Evolutionary conservation across 2,113 vertebrate species (phyloP).

Genomic region (Serinus canaria): DNA sequence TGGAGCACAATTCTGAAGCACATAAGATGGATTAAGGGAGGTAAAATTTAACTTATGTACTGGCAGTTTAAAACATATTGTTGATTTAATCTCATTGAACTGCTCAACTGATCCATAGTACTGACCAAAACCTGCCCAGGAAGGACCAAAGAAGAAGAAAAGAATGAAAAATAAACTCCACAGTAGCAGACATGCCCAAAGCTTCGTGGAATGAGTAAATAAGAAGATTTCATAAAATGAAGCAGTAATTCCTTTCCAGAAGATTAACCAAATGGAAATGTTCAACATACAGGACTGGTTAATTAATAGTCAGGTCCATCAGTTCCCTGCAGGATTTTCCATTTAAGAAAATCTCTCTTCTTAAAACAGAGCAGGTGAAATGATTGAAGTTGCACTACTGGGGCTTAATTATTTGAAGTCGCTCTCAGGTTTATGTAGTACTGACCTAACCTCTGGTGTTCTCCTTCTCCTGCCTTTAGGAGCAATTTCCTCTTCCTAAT

Average conservation of each 20-base stretch:
- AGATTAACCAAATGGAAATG: conserved; percentile 58
- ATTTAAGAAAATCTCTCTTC: neutral
- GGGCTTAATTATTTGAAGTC: neutral
- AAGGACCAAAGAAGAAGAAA: conserved; percentile 18
- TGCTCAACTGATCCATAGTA: conserved; percentile 34
- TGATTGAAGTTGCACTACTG: neutral
- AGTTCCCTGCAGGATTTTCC: conserved; percentile 30
- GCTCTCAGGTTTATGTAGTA: neutral
- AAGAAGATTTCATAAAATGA: conserved; percentile 25
- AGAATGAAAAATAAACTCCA: neutral
- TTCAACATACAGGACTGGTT: conserved; percentile 31
- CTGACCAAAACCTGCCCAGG: neutral
- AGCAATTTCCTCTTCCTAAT: neutral
- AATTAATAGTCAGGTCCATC: conserved; percentile 53
- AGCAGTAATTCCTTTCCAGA: conserved; percentile 60
- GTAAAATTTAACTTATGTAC: conserved; percentile 57
- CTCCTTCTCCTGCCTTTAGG: neutral
- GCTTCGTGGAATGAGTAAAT: conserved; percentile 17
- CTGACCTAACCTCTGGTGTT: neutral
- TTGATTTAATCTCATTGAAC: conserved; percentile 57
- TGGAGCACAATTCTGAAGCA: neutral
- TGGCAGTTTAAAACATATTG: neutral
- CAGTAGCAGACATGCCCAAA: conserved; percentile 4
- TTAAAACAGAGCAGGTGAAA: neutral
- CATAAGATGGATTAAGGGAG: conserved; percentile 28